phyloP scores from a whole-genome alignment of 2,113 vertebrate species.

The Ciconia maguari region DNA sequence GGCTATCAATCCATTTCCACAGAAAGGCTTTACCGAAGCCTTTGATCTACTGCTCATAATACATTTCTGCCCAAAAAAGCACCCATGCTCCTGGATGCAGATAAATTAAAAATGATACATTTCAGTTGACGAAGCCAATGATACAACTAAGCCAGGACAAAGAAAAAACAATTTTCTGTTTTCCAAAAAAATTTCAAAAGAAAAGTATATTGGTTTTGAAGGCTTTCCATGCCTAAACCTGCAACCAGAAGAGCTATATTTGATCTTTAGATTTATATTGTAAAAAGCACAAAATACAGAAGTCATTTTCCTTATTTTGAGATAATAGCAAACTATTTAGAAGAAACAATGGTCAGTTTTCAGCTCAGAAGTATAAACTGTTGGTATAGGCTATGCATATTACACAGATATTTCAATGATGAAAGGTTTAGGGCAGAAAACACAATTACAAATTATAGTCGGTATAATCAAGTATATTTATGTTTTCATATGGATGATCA shows the following conservation, averaged over 20 bases:
- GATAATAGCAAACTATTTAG: not conserved
- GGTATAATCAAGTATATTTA: not conserved
- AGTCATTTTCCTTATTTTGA: not conserved
- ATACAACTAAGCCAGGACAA: constrained; percentile 1
- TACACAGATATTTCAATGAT: not conserved
- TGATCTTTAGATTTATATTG: not conserved
- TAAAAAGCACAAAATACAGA: not conserved
- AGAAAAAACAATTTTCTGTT: constrained; percentile 23
- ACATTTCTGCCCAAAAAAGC: constrained; percentile 1
- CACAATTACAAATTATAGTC: not conserved
- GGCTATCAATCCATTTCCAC: not conserved
- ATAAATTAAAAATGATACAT: constrained; percentile 12
- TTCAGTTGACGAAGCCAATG: constrained; percentile 25
- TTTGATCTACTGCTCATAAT: constrained; percentile 17
- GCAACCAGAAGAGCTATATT: not conserved
- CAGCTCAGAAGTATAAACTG: not conserved
- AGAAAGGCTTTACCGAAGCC: not conserved
- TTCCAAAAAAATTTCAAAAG: not conserved
- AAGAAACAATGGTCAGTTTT: not conserved
- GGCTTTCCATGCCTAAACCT: not conserved
- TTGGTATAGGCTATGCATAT: not conserved
- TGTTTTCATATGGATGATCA: not conserved
- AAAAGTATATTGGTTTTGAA: not conserved
- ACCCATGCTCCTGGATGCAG: not conserved
- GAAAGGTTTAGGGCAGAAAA: not conserved